These are phyloP conservation scores for Habrosyne pyritoides DNA, from an alignment of 2,888 invertebrate genomes.

Conservation along the genomic window DNA sequence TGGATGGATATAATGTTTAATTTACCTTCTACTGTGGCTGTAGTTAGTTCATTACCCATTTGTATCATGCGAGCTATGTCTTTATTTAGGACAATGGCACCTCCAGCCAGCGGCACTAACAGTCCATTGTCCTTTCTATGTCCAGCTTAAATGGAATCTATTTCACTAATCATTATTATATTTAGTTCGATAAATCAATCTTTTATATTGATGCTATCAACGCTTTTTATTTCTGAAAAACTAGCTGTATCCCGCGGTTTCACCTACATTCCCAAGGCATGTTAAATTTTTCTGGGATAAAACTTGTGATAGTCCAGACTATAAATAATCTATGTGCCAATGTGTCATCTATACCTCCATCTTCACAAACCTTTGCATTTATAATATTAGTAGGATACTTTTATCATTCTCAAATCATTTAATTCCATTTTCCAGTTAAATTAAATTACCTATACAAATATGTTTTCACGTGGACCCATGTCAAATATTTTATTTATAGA, in stretches of 20 bases:
- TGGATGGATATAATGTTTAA: constrained; percentile 19
- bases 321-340: too few species aligned
- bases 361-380: too few species aligned
- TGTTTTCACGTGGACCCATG: neutral
- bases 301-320: too few species aligned
- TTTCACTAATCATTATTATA: constrained; percentile 10
- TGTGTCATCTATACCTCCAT: too few species aligned
- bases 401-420: neutral
- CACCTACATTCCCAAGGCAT: too few species aligned
- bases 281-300: too few species aligned
- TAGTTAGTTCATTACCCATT: constrained; percentile 32
- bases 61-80: constrained; percentile 13
- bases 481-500: constrained; percentile 25
- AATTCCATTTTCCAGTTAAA: neutral
- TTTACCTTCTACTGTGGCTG: constrained; percentile 18
- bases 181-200: neutral
- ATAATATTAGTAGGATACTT: too few species aligned
- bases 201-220: neutral
- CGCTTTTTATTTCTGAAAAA: neutral
- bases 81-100: constrained; percentile 23
- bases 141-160: constrained; percentile 16
- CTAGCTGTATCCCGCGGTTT: too few species aligned
- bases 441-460: neutral
- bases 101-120: constrained; percentile 13
- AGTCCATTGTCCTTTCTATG: constrained; percentile 21